Evolutionary conservation across 2,888 invertebrate genomes (phyloP), one percentile per base, ranked within the genome.

Genomic region (Geotrupes spiniger): DNA sequence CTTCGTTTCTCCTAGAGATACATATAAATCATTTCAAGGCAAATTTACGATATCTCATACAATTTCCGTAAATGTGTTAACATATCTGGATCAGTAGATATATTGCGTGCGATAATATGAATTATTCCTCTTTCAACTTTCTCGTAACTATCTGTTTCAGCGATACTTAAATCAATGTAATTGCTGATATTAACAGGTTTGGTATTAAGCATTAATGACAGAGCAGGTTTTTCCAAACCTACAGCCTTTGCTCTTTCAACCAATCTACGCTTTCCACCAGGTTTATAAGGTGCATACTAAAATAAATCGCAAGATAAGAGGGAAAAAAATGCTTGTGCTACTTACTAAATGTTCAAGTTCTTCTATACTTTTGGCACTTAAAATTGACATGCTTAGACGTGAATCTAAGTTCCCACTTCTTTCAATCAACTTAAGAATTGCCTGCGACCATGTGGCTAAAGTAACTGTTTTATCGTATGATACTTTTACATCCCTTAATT

Each of bases 241-340:
- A 89, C 67, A 4, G 81, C 80, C 49, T 85, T 82, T 0, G 93
- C 93, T 63, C 85, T 79, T 64, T 91, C 90, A 4, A 89, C 89
- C 42, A 91, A 58, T 11, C 87, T 84, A 31, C 83, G 76, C 63
- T 83, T 85, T 10, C 79, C 77, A 42, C 81, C 80, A 1, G 85
- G 80, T 71, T 92, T 94, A 61, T 84, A 85, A 3, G 92, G 89
- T 1, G 89, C 85, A 77, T 88, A 89, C 88, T 89, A 70, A 53
- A 78, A 78, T 42, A 17, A 44, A 42, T 29, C 31, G 26, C 45
- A 27, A 36, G 41, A 25, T 14, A 15, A 1, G 9, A 16, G 4
- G 14, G 5, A n/a, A 8, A 3, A 33, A 12, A 2, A 8, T 14
- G 5, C 4, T 2, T 2, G 10, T 14, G 2, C 14, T 12, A 65